Percentiles rank a stretch among this genome's conserved stretches.
Evolutionary conservation across 1,140 invertebrate species (phyloP).

Genomic region (Spodoptera litura): DNA sequence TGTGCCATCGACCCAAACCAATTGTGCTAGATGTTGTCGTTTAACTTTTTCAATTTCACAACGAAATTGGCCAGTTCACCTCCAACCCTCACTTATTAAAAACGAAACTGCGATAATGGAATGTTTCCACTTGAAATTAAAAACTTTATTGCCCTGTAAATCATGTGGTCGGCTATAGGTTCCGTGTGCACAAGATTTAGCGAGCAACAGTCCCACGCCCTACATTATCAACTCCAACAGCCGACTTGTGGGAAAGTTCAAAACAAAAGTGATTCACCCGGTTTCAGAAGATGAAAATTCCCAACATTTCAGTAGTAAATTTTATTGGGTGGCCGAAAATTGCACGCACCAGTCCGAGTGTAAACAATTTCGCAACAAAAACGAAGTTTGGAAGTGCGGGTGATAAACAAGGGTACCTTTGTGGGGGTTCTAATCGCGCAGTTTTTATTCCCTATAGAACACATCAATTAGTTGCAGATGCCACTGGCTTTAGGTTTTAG

Average conservation of each 20-base stretch:
- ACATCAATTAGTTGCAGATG: constrained; percentile 75
- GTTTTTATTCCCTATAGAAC: constrained; percentile 70
- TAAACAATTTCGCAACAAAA: constrained; percentile 46
- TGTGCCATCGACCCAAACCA: constrained; percentile 47
- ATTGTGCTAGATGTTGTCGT: constrained; percentile 56
- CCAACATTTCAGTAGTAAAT: constrained; percentile 39
- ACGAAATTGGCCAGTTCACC: constrained; percentile 54
- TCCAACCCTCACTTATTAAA: constrained; percentile 57
- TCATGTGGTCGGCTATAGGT: constrained; percentile 51
- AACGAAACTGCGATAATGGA: constrained; percentile 58
- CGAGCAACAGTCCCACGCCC: constrained; percentile 33
- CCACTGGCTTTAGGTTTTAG: constrained; percentile 66
- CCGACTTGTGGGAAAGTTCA: constrained; percentile 31
- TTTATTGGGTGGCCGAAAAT: constrained; percentile 39
- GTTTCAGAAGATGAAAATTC: constrained; percentile 48
- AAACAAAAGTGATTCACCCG: constrained; percentile 54
- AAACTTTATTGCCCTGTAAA: constrained; percentile 61
- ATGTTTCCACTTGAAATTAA: constrained; percentile 59
- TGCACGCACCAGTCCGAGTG: constrained; percentile 18
- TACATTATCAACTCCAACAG: constrained; percentile 54
- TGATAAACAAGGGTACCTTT: constrained; percentile 39
- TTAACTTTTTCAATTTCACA: constrained; percentile 65
- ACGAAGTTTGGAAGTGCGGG: constrained; percentile 27
- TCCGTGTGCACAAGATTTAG: constrained; percentile 54
- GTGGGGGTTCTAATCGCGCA: constrained; percentile 58